Base-by-base conservation (phyloP, 2,113 vertebrate species). In the Tachuris rubrigastra region DNA sequence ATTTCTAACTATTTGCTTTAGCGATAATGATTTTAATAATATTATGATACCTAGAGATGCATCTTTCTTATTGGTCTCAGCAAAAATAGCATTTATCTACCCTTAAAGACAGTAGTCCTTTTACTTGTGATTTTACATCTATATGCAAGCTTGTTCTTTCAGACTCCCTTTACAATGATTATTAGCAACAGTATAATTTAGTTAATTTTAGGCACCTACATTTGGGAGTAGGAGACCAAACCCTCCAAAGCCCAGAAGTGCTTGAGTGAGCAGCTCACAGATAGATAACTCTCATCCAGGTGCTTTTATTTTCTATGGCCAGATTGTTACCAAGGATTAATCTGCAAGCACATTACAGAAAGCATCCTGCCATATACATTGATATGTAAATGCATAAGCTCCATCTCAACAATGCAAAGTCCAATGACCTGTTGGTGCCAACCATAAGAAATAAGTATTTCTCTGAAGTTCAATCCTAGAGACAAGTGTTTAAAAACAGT, bases 111-210 rank as follows among this genome's bases (percentile, higher is more conserved):
- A 73, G 11, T 5, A 72, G 18, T 47, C 6, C 30, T 78, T 91
- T 33, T 42, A 35, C 66, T 75, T 68, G 8, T 23, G 16, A 11
- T 66, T 20, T 27, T 42, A 19, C 8, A 72, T 10, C n/a, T 74
- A 62, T 23, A 47, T 0, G 0, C 0, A 4, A 85, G 12, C 23
- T 66, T n/a, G n/a, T n/a, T n/a, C n/a, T n/a, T 65, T 47, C 33
- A 47, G 8, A 17, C 1, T 84, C 3, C 20, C 27, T 89, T 68
- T 47, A 52, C 1, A 52, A 28, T 23, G 0, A 1, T 10, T 2
- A 0, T 73, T 78, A 47, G 19, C n/a, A 67, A 28, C 11, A 30
- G 8, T 67, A 4, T 11, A 20, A 56, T 69, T 72, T 39, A 12
- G 72, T 44, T 50, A 7, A 13, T 28, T 82, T 75, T 56, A 60